A percentile compares a stretch with the other conserved stretches of the same genome.
These are phyloP conservation scores for Carcina quercana DNA, from an alignment of 2,888 invertebrate genomes.

Conservation along the genomic window DNA sequence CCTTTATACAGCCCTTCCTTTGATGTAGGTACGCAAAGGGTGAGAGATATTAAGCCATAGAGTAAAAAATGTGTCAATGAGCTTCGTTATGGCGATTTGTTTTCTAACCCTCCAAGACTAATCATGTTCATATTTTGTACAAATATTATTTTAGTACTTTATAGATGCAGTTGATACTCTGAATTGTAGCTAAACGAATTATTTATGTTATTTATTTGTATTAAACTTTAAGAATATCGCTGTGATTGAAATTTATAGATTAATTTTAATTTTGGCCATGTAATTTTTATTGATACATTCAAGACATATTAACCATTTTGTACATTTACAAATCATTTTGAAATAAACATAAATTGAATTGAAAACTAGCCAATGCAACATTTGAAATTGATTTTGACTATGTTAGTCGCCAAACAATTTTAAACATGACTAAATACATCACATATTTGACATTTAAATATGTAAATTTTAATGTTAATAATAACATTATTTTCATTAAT, in stretches of 20 bases:
- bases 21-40: conserved; percentile 68
- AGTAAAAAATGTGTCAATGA: conserved; percentile 55
- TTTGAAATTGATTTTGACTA: too few relatives aligned
- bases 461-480: conserved; percentile 13
- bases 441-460: background rate
- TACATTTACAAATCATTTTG: too few relatives aligned
- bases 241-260: conserved; percentile 60
- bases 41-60: conserved; percentile 63
- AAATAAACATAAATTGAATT: too few relatives aligned
- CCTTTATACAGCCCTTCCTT: conserved; percentile 66
- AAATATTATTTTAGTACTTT: conserved; percentile 40
- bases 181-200: conserved; percentile 54
- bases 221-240: conserved; percentile 38
- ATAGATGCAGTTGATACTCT: conserved; percentile 59
- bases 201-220: conserved; percentile 53
- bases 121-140: conserved; percentile 60
- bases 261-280: conserved; percentile 42
- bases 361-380: too few relatives aligned
- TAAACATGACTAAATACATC: background rate
- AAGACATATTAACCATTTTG: too few relatives aligned
- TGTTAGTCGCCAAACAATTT: too few relatives aligned
- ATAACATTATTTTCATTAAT: conserved; percentile 53
- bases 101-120: conserved; percentile 48
- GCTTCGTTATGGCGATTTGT: conserved; percentile 66
- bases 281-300: too few relatives aligned